Evolutionary conservation across 2,888 invertebrate genomes (phyloP), one percentile per base, ranked within the genome.

Genomic region (Podotricha telesiphe): DNA sequence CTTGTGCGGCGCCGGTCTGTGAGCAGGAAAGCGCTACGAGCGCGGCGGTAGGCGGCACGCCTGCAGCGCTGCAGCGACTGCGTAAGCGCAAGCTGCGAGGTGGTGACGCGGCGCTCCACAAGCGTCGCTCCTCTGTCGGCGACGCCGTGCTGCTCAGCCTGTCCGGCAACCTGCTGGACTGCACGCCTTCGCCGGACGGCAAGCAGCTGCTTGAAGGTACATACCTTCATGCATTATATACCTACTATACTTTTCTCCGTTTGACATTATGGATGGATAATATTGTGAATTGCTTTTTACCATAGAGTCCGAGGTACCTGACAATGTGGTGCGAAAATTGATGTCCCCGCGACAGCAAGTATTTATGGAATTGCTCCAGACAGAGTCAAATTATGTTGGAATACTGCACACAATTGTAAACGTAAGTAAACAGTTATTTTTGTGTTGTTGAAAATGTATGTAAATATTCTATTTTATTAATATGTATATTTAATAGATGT

Each of bases 341-440:
- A 93, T 96, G 85, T 96, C 96, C 53, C 95, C 96, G 3, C 93
- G 97, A 64, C 96, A 97, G 81, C 96, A 96, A 88, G 97, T 97
- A 62, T 97, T 97, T 85, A 95, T 97, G 90, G 99, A 99, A 90
- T 94, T 99, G 79, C 95, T 98, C 74, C 98, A 98, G 88, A 99
- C 99, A 0, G 99, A 99, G 89, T 97, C 96, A 70, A 99, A 99
- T 94, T 99, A 99, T 88, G 98, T 99, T 71, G 96, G 96, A 72
- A 98, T 99, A 82, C 94, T 99, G 78, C 95, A 97, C 79, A 98
- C 98, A 48, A 98, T 99, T 81, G 95, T 98, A 83, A 97, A 95
- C 87, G 99, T 97, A 89, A 84, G 89, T 79, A 5, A 1, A 17
- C n/a, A 22, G n/a, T 45, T 3, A 40, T 20, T 42, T 40, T 2